Base-by-base conservation (phyloP, 2,797 vertebrate species). In the Cirrhinus molitorella region DNA sequence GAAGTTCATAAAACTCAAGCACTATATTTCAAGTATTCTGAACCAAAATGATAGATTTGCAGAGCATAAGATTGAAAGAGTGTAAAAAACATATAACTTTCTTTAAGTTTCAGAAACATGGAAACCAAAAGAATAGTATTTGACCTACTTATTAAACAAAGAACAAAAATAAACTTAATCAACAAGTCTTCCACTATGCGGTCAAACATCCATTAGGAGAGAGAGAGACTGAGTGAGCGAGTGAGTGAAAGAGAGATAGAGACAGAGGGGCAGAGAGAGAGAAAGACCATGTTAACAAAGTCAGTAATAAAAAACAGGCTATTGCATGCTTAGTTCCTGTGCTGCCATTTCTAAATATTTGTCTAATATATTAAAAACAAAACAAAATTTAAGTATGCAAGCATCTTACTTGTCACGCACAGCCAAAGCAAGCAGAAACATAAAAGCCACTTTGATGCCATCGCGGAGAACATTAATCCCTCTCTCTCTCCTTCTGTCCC, bases 391-490 rank as follows among this genome's bases (percentile, higher is more conserved):
- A 31, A 17, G 14, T 49, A 67, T 51, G 40, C 77, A 7, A 65
- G 75, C 16, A 25, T 31, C 81, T 83, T 83, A 83, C 81, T 78
- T 83, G 73, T 53, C 49, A 83, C 53, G 37, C 53, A 83, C 19
- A 77, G 65, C 61, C 66, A 70, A 55, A 83, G 43, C 49, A 78
- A 40, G 47, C 65, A 78, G 40, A 70, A 43, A 34, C 63, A 53
- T 28, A 75, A 76, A 21, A 67, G 25, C 71, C 80, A 66, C 59
- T 67, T 68, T 59, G 81, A 47, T 67, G 34, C 28, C 81, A 19
- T 83, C 40, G 23, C 51, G 51, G 28, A 70, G 8, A 53, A 23
- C 74, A 49, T 77, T 25, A 40, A 23, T 17, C 40, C 31, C 57
- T 67, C 9, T 21, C 53, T 47, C n/a, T 21, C 49, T 74, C n/a